Evolutionary conservation across 1,140 invertebrate genomes (phyloP).

Genomic region (Aphelenchoides besseyi): DNA sequence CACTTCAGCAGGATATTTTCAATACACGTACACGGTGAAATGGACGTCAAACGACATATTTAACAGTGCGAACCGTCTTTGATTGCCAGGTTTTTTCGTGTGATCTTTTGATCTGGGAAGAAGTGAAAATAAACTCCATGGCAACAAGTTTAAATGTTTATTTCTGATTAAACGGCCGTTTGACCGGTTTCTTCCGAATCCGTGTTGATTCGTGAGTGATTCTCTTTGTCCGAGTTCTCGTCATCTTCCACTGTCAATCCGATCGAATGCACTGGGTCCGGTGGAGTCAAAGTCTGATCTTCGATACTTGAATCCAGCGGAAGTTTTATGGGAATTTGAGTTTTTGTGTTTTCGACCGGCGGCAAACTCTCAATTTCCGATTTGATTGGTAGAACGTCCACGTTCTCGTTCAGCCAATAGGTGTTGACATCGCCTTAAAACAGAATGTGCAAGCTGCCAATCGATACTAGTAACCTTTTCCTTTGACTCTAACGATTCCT

Average conservation of each 20-base stretch:
- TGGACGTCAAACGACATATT: too few relatives aligned
- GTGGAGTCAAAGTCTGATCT: not conserved
- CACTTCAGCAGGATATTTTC: too few relatives aligned
- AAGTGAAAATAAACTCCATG: too few relatives aligned
- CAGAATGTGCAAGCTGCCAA: not conserved
- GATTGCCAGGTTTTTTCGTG: too few relatives aligned
- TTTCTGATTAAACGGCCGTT: too few relatives aligned
- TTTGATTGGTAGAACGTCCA: not conserved
- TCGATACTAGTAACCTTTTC: constrained; percentile 56
- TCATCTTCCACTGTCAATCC: not conserved
- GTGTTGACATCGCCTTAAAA: not conserved
- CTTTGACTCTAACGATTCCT: constrained; percentile 61
- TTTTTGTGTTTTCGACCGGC: not conserved
- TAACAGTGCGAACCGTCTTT: too few relatives aligned
- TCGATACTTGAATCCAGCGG: not conserved
- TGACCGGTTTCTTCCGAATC: too few relatives aligned
- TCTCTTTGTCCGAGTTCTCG: not conserved
- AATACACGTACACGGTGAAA: too few relatives aligned
- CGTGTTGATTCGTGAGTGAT: too few relatives aligned
- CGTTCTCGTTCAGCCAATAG: constrained; percentile 6
- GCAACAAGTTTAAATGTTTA: too few relatives aligned
- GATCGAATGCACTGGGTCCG: not conserved
- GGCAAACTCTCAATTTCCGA: not conserved
- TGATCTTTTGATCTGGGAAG: too few relatives aligned
- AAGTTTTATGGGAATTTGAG: not conserved